Base-by-base conservation (phyloP, 2,113 vertebrate genomes). In the Tachuris rubrigastra region DNA sequence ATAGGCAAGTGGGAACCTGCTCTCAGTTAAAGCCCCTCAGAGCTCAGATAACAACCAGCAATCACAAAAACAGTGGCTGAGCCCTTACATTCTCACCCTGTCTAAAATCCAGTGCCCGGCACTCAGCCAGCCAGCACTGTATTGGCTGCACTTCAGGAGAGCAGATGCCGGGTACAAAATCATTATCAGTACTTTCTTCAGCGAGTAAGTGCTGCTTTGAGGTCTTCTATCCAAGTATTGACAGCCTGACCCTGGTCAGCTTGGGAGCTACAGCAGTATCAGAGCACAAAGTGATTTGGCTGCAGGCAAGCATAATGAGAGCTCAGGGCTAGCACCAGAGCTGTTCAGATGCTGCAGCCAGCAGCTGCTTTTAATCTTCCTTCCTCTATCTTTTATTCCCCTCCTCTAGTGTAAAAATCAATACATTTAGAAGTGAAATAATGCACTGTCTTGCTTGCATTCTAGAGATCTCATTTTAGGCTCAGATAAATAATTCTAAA, bases 211-310 rank as follows among this genome's bases (percentile, higher is more conserved):
- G 82, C 68, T 88, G 85, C 96, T 96, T 97, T 94, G 90, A 96
- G 85, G 79, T 84, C 83, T 90, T 90, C 93, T 90, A 78, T 85
- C 88, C 76, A 77, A 80, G 88, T 92, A 94, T 81, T 89, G 95
- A 96, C 96, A 96, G 92, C 31, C 90, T 96, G 96, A 95, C 95
- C 92, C 93, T 86, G 85, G 90, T 86, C 93, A 96, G 88, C 53
- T 68, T 56, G 93, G 84, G 94, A 97, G 80, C 71, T 90, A n/a
- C 83, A 60, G 80, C 89, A 85, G 73, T 93, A 95, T 95, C 95
- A 96, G 69, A 97, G 95, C 95, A 93, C 66, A 96, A 93, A 96
- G 94, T 82, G 90, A 94, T 96, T 89, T 94, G 92, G 96, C 97
- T 92, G 90, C 81, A 97, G 96, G 97, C 94, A 95, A 87, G 82